Evolutionary conservation across 2,888 invertebrate genomes (phyloP).

Genomic region (Halictus quadricinctus): DNA sequence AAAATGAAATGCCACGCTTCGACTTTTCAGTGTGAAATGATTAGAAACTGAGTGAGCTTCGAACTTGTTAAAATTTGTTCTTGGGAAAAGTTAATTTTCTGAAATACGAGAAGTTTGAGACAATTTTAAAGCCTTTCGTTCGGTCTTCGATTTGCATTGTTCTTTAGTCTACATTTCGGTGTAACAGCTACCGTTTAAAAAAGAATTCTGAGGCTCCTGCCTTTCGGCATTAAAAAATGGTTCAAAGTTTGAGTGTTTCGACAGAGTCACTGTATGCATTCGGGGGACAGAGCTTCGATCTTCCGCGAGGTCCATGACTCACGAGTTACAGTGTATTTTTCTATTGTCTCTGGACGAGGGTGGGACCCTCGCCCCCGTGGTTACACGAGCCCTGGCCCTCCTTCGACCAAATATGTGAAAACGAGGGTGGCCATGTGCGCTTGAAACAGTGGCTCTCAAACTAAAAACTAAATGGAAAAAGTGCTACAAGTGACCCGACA

Average conservation of each 20-base stretch:
- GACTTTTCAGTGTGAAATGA: too few species aligned
- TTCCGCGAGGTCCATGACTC: constrained; percentile 54
- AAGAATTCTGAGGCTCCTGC: not conserved
- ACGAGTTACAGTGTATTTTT: constrained; percentile 59
- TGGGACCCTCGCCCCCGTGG: constrained; percentile 56
- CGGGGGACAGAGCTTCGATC: not conserved
- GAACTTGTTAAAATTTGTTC: too few species aligned
- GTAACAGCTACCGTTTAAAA: not conserved
- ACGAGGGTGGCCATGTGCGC: constrained; percentile 53
- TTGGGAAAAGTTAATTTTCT: too few species aligned
- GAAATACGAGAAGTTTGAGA: too few species aligned
- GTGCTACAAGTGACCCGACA: not conserved
- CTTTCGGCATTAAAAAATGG: not conserved
- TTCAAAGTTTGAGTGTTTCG: not conserved
- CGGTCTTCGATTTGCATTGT: not conserved
- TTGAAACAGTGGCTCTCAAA: constrained; percentile 62
- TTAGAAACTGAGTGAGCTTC: too few species aligned
- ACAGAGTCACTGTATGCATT: not conserved
- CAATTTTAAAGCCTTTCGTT: not conserved
- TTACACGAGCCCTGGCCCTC: constrained; percentile 36
- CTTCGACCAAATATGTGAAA: constrained; percentile 37
- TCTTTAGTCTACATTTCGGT: not conserved
- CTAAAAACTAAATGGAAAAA: not conserved
- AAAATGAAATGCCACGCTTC: not conserved
- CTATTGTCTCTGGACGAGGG: constrained; percentile 58